phyloP scores from a whole-genome alignment of 2,888 invertebrate genomes.

The Thelaira solivaga region DNA sequence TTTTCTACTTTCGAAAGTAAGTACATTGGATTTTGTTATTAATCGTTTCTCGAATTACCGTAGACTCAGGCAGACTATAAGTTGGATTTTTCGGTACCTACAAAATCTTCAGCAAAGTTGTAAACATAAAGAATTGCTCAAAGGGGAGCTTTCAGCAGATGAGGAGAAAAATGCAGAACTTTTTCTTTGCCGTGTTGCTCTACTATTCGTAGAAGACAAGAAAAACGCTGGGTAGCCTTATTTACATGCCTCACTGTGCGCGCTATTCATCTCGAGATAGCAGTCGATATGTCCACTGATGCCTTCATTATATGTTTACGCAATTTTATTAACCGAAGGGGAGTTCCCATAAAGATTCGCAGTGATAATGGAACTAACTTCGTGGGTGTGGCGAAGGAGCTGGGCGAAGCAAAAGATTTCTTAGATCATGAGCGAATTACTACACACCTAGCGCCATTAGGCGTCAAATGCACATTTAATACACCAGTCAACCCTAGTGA shows the following conservation, averaged over 20 bases:
- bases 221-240: slow-evolving; percentile 55
- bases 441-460: not conserved
- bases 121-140: not conserved
- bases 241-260: slow-evolving; percentile 56
- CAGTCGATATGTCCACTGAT: not conserved
- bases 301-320: not conserved
- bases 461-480: not conserved
- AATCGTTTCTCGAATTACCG: slow-evolving; percentile 17
- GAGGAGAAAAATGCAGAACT: not conserved
- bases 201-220: slow-evolving; percentile 22
- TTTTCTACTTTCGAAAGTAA: not conserved
- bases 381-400: not conserved
- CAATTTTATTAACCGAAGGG: slow-evolving; percentile 14
- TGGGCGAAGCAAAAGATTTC: not conserved
- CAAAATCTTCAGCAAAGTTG: not conserved
- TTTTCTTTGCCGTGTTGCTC: not conserved
- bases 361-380: not conserved
- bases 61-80: slow-evolving; percentile 1
- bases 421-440: not conserved
- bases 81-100: not conserved
- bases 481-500: not conserved
- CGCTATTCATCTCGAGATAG: not conserved
- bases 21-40: not conserved
- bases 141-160: slow-evolving; percentile 4
- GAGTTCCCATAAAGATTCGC: not conserved